Conservation (phyloP, 2,113 vertebrate genomes). For the Festucalex cinctus region DNA sequence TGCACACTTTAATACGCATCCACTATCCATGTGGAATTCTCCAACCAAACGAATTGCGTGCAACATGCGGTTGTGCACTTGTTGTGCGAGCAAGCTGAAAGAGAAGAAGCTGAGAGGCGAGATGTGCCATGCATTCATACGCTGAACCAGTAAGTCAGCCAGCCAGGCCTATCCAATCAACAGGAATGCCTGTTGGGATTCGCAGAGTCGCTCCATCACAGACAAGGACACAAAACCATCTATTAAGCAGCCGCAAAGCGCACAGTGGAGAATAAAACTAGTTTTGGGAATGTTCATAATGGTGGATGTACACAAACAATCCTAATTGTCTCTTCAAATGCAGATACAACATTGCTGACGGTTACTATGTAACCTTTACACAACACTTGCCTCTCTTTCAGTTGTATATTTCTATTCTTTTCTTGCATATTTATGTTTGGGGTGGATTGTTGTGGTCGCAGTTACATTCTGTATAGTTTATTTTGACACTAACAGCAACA, state of each 20-base stretch:
- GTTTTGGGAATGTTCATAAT: neutral
- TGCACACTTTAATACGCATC: constrained; percentile 32
- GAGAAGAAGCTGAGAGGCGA: constrained; percentile 39
- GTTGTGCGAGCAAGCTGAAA: constrained; percentile 22
- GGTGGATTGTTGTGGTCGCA: too few species aligned
- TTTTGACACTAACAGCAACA: too few species aligned
- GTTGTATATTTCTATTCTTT: neutral
- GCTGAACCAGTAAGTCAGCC: constrained; percentile 47
- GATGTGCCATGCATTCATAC: constrained; percentile 45
- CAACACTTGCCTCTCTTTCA: neutral
- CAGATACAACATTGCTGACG: neutral
- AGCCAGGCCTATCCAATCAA: constrained; percentile 64
- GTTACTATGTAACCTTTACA: neutral
- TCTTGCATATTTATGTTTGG: too few species aligned
- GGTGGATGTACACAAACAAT: neutral
- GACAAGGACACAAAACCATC: constrained; percentile 61
- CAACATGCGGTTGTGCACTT: constrained; percentile 10
- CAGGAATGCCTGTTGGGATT: constrained; percentile 58
- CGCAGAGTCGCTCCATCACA: constrained; percentile 40
- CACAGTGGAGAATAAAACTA: constrained; percentile 22
- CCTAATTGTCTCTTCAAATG: neutral
- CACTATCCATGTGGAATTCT: neutral
- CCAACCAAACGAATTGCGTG: neutral
- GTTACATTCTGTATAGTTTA: too few species aligned
- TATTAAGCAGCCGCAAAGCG: constrained; percentile 30